Evolutionary conservation across 2,113 vertebrate genomes (phyloP), one percentile per base, ranked within the genome.

Genomic region (Steatornis caripensis): DNA sequence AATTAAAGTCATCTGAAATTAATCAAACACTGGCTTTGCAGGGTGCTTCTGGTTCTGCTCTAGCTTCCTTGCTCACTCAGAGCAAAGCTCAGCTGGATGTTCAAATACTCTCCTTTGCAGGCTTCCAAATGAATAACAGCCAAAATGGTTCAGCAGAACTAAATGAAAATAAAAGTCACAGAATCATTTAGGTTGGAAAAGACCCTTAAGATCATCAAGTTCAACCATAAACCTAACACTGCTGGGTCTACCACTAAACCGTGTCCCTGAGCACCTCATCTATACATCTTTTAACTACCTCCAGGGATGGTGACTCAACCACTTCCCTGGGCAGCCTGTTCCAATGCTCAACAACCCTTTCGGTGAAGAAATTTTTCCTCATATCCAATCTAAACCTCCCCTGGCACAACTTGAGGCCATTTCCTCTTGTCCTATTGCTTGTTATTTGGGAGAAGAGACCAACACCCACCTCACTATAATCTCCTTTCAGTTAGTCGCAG

Each of bases 1-100:
- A 72, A 95, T 96, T 95, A 93, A 95, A 96, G 48, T 8, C 1
- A 2, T 12, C n/a, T 92, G 53, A 84, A 93, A 84, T 89, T 85
- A 96, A 93, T 93, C 76, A 87, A 84, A 29, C 10, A 10, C 30
- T 36, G 22, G 15, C 36, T 77, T 93, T 76, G 23, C 60, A 72
- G 68, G 30, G 15, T 32, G 8, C 16, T 82, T 13, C 54, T 66
- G 17, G 8, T 45, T 96, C 72, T 53, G 26, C 23, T 79, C 19
- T 37, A 14, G 32, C 36, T 80, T 84, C 24, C 17, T 83, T 39
- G n/a, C 45, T 82, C 61, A 53, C 74, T 76, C 65, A 49, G 37
- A 64, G 34, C 2, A 1, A 70, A 79, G 37, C 4, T 18, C 22
- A 32, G 39, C 39, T 49, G 16, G 9, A 32, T 39, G 30, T 54